phyloP scores from a whole-genome alignment of 2,113 vertebrate genomes.

The Numenius arquata region DNA sequence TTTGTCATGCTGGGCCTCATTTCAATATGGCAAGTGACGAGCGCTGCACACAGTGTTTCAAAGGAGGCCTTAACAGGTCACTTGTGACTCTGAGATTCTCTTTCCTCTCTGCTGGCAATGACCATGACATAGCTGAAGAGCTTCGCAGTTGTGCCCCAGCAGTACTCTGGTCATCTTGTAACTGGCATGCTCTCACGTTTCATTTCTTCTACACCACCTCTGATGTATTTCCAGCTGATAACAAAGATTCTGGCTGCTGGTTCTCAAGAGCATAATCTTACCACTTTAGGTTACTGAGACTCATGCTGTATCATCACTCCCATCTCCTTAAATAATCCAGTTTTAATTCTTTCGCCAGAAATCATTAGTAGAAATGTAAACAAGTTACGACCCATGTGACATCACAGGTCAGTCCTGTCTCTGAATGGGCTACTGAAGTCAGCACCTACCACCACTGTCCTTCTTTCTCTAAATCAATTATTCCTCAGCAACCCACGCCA shows the following conservation, averaged over 20 bases:
- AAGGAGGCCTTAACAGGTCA: neutral
- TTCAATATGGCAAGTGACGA: neutral
- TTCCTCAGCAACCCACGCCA: neutral
- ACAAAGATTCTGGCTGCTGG: neutral
- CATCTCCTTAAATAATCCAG: neutral
- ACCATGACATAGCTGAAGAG: neutral
- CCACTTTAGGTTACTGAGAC: neutral
- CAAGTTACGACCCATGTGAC: neutral
- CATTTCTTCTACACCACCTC: neutral
- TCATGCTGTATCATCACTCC: neutral
- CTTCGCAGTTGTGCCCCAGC: neutral
- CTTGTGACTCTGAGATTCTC: neutral
- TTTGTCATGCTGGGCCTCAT: neutral
- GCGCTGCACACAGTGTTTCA: accelerated
- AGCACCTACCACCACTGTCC: neutral
- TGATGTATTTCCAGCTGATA: neutral
- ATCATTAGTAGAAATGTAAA: neutral
- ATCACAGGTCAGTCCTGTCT: neutral
- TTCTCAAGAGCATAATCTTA: neutral
- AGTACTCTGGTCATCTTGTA: neutral
- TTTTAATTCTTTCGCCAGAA: neutral
- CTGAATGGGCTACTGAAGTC: neutral
- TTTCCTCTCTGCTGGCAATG: neutral
- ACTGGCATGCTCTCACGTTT: neutral
- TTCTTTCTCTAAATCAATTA: neutral